Conservation (phyloP, 1,140 invertebrate species). For the Macrosteles quadrilineatus region DNA sequence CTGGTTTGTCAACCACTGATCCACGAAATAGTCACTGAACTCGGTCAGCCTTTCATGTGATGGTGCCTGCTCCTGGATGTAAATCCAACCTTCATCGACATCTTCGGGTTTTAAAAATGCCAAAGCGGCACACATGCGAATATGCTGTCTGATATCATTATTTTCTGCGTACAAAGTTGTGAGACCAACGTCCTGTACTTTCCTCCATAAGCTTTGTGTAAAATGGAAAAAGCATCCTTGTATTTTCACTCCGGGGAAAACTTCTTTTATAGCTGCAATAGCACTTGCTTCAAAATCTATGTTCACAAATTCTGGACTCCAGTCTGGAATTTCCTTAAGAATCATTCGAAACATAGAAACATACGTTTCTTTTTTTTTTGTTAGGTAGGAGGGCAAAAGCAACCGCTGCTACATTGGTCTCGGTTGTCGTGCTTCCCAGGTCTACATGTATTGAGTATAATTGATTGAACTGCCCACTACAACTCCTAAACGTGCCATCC, state of each 20-base stretch:
- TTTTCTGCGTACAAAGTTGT: neutral
- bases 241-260: neutral
- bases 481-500: neutral
- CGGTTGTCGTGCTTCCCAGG: conserved; percentile 1
- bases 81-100: conserved; percentile 1
- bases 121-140: neutral
- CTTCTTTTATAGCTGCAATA: neutral
- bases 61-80: neutral
- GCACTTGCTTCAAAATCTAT: neutral
- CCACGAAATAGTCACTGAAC: conserved; percentile 1
- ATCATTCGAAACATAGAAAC: neutral
- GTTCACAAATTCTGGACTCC: neutral
- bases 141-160: neutral
- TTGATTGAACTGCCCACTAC: neutral
- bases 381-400: neutral
- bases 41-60: neutral
- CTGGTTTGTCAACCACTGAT: conserved; percentile 1
- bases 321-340: conserved; percentile 1
- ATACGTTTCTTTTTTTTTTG: neutral
- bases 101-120: no score
- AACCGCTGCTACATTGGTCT: conserved; percentile 1
- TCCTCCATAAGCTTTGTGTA: neutral
- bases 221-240: neutral
- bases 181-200: neutral
- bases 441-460: neutral